These are phyloP conservation scores for Aepyceros melampus DNA, from an alignment of 2,113 vertebrate genomes.

Conservation along the genomic window DNA sequence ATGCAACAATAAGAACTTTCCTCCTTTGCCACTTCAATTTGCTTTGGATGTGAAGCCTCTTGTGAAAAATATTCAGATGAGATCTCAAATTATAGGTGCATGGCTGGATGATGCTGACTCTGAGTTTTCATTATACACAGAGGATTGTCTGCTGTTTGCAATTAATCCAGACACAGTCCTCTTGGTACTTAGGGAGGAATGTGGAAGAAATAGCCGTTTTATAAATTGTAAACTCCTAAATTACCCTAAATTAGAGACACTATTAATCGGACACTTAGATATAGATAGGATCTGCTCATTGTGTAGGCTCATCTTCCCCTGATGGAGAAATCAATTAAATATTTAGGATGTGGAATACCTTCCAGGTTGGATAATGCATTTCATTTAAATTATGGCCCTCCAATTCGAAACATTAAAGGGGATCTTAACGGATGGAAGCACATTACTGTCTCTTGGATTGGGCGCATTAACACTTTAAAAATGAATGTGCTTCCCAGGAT, in stretches of 20 bases:
- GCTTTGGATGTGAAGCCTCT: constrained; percentile 43
- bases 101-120: constrained; percentile 57
- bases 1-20: constrained; percentile 56
- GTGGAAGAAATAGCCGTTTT: constrained; percentile 70
- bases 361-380: constrained; percentile 65
- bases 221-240: constrained; percentile 79
- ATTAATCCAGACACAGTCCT: constrained; percentile 73
- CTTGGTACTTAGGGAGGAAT: constrained; percentile 66
- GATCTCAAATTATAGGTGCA: constrained; percentile 44
- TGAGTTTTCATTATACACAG: constrained; percentile 21
- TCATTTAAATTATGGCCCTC: constrained; percentile 70
- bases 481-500: constrained; percentile 52
- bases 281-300: constrained; percentile 64
- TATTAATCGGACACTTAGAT: constrained; percentile 61
- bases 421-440: constrained; percentile 64
- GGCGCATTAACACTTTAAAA: constrained; percentile 62
- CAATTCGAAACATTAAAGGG: constrained; percentile 63
- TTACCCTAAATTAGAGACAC: constrained; percentile 70
- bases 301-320: constrained; percentile 55
- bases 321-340: constrained; percentile 69
- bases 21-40: constrained; percentile 24
- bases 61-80: constrained; percentile 59
- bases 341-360: constrained; percentile 71
- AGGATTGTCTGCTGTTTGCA: constrained; percentile 73
- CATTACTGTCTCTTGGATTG: constrained; percentile 58